These are phyloP conservation scores for Zaprionus inermis DNA, from an alignment of 1,140 invertebrate species.

Conservation along the genomic window DNA sequence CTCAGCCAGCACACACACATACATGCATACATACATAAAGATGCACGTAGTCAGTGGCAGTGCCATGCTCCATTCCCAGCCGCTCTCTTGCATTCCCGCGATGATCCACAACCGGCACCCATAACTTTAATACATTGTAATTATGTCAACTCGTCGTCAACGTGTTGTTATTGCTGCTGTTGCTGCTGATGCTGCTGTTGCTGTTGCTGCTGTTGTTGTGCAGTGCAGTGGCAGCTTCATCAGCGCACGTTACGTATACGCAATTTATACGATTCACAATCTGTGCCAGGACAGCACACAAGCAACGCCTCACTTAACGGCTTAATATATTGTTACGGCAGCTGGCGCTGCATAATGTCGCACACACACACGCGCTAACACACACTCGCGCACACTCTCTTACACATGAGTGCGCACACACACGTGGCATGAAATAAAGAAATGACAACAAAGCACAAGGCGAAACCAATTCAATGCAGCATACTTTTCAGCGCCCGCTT, in stretches of 20 bases:
- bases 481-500: conserved; percentile 48
- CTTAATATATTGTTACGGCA: conserved; percentile 81
- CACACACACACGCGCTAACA: conserved; percentile 23
- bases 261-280: conserved; percentile 68
- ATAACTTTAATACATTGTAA: conserved; percentile 80
- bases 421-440: conserved; percentile 33
- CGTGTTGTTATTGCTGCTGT: conserved; percentile 16
- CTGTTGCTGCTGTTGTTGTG: conserved; percentile 15
- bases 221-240: conserved; percentile 21
- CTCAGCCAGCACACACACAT: not conserved
- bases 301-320: conserved; percentile 74
- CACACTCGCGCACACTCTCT: not conserved
- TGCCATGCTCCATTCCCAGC: conserved; percentile 24
- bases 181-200: conserved; percentile 11
- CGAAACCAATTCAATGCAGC: conserved; percentile 64
- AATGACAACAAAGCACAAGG: conserved; percentile 54
- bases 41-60: conserved; percentile 24
- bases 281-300: conserved; percentile 56
- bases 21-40: not conserved
- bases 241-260: conserved; percentile 64
- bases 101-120: conserved; percentile 37
- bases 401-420: conserved; percentile 53
- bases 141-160: conserved; percentile 62
- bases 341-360: conserved; percentile 68
- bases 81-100: conserved; percentile 25